phyloP scores from a whole-genome alignment of 2,888 invertebrate species.

The Myopa tessellatipennis region DNA sequence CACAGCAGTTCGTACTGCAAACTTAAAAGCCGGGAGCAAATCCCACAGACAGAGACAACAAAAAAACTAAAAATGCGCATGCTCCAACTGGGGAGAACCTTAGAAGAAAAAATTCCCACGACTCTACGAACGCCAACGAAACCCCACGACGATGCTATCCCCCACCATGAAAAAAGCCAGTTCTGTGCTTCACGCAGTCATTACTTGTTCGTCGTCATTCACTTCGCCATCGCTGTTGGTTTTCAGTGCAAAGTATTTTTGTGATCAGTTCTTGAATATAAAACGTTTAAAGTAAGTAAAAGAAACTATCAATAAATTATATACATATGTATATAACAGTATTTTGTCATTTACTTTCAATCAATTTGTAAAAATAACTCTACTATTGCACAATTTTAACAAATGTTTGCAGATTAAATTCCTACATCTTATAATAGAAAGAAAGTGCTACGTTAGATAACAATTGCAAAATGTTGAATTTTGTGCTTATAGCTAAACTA shows the following conservation, averaged over 20 bases:
- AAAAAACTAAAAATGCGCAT: constrained; percentile 18
- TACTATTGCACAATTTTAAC: no score
- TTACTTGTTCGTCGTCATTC: constrained; percentile 43
- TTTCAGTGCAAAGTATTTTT: constrained; percentile 43
- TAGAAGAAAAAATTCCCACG: not conserved
- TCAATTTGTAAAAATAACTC: no score
- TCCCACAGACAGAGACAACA: no score
- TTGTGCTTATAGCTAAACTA: constrained; percentile 20
- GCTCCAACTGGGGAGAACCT: constrained; percentile 22
- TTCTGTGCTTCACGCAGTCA: constrained; percentile 43
- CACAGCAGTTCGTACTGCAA: not conserved
- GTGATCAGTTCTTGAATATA: constrained; percentile 43
- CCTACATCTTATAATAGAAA: no score
- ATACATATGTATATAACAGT: not conserved
- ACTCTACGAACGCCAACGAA: not conserved
- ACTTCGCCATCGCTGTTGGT: constrained; percentile 22
- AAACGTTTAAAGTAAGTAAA: constrained; percentile 51
- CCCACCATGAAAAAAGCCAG: constrained; percentile 20
- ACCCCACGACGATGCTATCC: constrained; percentile 16
- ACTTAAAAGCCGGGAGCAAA: no score
- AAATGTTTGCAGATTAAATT: not conserved
- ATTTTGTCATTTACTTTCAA: no score
- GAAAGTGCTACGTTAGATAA: not conserved
- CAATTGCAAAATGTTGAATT: not conserved
- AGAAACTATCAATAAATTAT: constrained; percentile 6